phyloP scores from a whole-genome alignment of 2,797 vertebrate genomes.

The Dicrostonyx torquatus region DNA sequence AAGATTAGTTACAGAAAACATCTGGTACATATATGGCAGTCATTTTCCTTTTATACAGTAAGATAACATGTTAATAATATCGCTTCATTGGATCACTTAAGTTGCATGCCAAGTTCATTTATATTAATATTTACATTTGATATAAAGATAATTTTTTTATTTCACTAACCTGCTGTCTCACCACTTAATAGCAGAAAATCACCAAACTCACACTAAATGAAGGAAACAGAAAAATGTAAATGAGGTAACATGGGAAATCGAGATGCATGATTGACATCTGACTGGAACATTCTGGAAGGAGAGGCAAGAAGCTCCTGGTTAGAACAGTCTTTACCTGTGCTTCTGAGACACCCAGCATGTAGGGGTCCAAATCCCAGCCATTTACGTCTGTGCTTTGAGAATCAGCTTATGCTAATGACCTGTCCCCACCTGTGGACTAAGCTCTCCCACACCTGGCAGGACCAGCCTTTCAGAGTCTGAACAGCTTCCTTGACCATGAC shows the following conservation, averaged over 20 bases:
- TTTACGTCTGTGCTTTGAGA: slow-evolving; percentile 51
- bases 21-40: slow-evolving; percentile 89
- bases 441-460: not conserved
- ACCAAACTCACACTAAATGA: slow-evolving; percentile 41
- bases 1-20: slow-evolving; percentile 89
- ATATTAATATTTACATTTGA: slow-evolving; percentile 89
- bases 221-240: slow-evolving; percentile 39
- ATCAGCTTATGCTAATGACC: not conserved
- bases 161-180: slow-evolving; percentile 80
- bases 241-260: slow-evolving; percentile 56
- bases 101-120: slow-evolving; percentile 93
- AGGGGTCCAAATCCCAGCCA: not conserved
- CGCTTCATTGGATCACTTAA: slow-evolving; percentile 79
- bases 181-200: slow-evolving; percentile 80
- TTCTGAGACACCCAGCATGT: not conserved
- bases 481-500: not conserved
- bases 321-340: not conserved
- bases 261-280: not conserved
- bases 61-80: slow-evolving; percentile 85
- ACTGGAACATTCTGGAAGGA: not conserved
- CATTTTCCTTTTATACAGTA: slow-evolving; percentile 87
- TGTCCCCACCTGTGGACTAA: not conserved
- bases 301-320: not conserved
- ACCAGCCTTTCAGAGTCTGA: not conserved
- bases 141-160: slow-evolving; percentile 81